Evolutionary conservation across 1,140 invertebrate species (phyloP).

Genomic region (Apolygus lucorum): DNA sequence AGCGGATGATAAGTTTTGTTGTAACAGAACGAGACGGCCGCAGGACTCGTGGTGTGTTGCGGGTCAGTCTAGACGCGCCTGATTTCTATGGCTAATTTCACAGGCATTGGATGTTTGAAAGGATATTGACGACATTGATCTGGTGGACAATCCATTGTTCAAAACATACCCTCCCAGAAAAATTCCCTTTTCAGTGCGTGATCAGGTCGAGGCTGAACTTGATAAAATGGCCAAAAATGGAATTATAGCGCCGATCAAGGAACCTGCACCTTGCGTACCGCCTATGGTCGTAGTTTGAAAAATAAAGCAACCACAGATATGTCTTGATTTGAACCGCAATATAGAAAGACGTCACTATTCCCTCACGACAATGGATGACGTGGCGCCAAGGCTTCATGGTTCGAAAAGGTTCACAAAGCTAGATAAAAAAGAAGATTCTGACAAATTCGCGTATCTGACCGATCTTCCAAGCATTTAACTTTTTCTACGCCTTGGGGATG

Average conservation of each 20-base stretch:
- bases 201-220: conserved; percentile 22
- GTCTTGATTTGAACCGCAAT: conserved; percentile 17
- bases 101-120: conserved; percentile 22
- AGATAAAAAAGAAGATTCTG: conserved; percentile 23
- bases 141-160: conserved; percentile 21
- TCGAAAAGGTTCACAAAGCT: conserved; percentile 17
- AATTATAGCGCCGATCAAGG: conserved; percentile 20
- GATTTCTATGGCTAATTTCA: no score
- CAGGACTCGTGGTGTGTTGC: no score
- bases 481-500: conserved; percentile 27
- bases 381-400: conserved; percentile 14
- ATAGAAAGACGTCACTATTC: conserved; percentile 19
- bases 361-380: conserved; percentile 21
- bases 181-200: conserved; percentile 18
- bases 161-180: conserved; percentile 14
- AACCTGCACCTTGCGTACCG: conserved; percentile 20
- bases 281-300: conserved; percentile 19
- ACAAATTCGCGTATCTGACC: conserved; percentile 19
- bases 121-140: conserved; percentile 21
- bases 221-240: conserved; percentile 17
- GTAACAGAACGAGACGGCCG: no score
- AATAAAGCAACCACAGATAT: conserved; percentile 16
- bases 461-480: conserved; percentile 19
- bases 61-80: no score
- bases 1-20: no score